Conservation (phyloP, 2,113 vertebrate species). For the Acanthisitta chloris region DNA sequence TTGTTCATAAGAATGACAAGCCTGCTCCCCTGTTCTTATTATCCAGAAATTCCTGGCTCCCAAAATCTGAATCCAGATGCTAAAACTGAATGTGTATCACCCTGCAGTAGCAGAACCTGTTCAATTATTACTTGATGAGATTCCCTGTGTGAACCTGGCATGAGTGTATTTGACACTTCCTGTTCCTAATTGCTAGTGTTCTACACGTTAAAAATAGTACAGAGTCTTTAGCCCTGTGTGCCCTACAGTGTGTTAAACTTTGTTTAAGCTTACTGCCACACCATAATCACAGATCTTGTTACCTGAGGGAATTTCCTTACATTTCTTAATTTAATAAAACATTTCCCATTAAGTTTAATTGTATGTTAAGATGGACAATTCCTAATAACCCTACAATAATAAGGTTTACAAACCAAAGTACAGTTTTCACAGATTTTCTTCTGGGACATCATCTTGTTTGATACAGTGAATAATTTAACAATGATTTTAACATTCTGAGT, state of each 20-base stretch:
- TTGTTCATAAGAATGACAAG: not conserved
- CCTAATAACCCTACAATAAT: not conserved
- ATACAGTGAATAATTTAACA: not conserved
- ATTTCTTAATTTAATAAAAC: conserved; percentile 32
- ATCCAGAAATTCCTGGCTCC: not conserved
- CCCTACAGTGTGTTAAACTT: not conserved
- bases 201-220: not conserved
- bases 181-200: not conserved
- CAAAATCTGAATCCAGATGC: not conserved
- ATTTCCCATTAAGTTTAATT: conserved; percentile 22
- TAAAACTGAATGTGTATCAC: not conserved
- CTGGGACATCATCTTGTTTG: not conserved
- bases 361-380: not conserved
- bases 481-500: not conserved
- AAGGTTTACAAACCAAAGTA: not conserved
- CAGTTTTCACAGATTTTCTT: not conserved
- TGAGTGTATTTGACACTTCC: not conserved
- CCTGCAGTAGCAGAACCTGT: not conserved
- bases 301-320: not conserved
- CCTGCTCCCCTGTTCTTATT: not conserved
- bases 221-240: not conserved
- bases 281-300: not conserved
- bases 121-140: not conserved
- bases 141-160: not conserved
- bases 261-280: not conserved